Percentiles rank a stretch among this genome's conserved stretches.
These are phyloP conservation scores for Bufotes viridis DNA, from an alignment of 2,797 vertebrate genomes.

Conservation along the genomic window DNA sequence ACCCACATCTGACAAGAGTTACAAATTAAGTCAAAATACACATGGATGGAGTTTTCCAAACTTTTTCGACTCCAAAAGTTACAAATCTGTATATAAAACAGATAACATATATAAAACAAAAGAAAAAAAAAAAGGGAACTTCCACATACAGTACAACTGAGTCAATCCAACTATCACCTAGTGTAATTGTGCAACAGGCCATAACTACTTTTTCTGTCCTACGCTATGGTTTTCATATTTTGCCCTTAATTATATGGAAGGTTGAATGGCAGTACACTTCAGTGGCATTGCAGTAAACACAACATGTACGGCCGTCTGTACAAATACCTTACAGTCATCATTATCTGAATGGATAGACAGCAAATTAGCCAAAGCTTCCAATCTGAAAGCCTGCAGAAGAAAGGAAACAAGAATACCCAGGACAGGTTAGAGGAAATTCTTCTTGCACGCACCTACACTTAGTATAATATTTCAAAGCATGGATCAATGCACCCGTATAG, in stretches of 20 bases:
- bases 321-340: constrained; percentile 41
- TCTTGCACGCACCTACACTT: neutral
- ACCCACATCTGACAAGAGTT: no score
- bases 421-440: constrained; percentile 3
- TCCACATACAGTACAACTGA: neutral
- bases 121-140: neutral
- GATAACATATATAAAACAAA: neutral
- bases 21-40: no score
- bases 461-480: neutral
- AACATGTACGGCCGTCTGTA: neutral
- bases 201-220: neutral
- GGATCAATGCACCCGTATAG: neutral
- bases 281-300: neutral
- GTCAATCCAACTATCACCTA: neutral
- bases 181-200: neutral
- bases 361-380: constrained; percentile 24
- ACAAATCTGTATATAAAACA: neutral
- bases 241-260: neutral
- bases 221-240: neutral
- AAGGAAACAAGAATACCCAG: constrained; percentile 39
- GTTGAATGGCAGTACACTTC: neutral
- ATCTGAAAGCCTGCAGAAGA: constrained; percentile 37
- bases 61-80: neutral
- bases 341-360: constrained; percentile 13
- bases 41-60: no score